These are phyloP conservation scores for Rousettus leschenaultii DNA, from an alignment of 2,113 vertebrate species.

Conservation along the genomic window DNA sequence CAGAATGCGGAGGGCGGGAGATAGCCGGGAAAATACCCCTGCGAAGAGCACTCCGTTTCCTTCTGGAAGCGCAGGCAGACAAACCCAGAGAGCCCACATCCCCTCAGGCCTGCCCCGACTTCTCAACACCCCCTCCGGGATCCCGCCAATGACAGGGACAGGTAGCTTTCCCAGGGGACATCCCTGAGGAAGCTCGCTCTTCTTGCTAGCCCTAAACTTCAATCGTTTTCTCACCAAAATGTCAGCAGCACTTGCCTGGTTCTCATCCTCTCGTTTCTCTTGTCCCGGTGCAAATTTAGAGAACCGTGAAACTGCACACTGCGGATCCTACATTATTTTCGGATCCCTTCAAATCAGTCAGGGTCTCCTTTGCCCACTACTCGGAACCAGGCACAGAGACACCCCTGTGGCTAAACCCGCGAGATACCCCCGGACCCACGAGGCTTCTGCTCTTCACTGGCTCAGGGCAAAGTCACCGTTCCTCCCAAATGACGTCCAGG, in stretches of 20 bases:
- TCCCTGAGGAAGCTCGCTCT: not conserved
- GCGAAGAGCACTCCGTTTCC: not conserved
- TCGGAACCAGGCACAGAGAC: not conserved
- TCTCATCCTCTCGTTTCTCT: not conserved
- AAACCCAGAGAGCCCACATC: rapidly evolving
- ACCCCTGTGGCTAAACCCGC: too few species aligned
- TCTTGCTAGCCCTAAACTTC: not conserved
- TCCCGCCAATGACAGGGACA: not conserved
- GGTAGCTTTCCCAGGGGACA: not conserved
- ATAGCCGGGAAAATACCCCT: rapidly evolving
- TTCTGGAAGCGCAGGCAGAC: not conserved
- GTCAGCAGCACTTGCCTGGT: not conserved
- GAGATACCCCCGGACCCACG: rapidly evolving
- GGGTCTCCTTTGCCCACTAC: not conserved
- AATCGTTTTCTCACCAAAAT: not conserved
- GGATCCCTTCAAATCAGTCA: not conserved
- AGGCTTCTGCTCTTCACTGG: not conserved
- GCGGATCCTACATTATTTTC: not conserved
- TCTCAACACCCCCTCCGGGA: not conserved
- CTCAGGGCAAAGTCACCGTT: not conserved
- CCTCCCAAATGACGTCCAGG: not conserved
- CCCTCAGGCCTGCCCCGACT: not conserved
- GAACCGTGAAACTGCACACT: not conserved
- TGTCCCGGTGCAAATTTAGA: not conserved
- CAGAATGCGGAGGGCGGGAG: too few species aligned